Conservation (phyloP, 1,140 invertebrate species). For the Drosophila nasuta region DNA sequence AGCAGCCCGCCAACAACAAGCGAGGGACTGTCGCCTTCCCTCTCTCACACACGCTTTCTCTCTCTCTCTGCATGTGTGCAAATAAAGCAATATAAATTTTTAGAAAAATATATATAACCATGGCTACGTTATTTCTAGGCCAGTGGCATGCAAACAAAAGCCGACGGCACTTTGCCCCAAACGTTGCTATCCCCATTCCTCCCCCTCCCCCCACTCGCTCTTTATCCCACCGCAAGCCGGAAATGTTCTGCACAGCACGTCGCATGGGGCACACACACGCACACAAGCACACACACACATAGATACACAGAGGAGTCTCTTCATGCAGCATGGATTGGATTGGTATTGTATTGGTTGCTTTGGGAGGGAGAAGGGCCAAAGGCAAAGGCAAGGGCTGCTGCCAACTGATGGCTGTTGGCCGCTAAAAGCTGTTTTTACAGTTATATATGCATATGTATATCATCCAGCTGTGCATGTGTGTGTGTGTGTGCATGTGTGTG, state of each 20-base stretch:
- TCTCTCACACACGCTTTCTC: not conserved
- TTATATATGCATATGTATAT: conserved; percentile 30
- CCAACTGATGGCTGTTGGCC: conserved; percentile 64
- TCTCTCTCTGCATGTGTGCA: conserved; percentile 14
- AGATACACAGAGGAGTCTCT: conserved; percentile 22
- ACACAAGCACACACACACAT: conserved; percentile 21
- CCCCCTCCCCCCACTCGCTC: not conserved
- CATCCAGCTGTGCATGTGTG: conserved; percentile 6
- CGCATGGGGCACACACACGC: conserved; percentile 49
- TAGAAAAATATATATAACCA: conserved; percentile 70
- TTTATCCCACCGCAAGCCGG: conserved; percentile 50
- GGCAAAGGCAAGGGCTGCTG: conserved; percentile 1
- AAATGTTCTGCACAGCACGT: conserved; percentile 78
- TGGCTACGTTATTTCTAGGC: conserved; percentile 75
- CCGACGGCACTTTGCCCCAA: conserved; percentile 74
- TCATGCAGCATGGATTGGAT: conserved; percentile 6
- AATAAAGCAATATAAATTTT: conserved; percentile 78
- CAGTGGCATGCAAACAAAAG: conserved; percentile 77
- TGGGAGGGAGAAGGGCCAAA: not conserved
- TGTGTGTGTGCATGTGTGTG: conserved; percentile 4
- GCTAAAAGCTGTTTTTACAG: conserved; percentile 82
- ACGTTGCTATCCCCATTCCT: conserved; percentile 4
- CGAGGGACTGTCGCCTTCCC: not conserved
- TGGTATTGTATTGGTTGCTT: conserved; percentile 9
- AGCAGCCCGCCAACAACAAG: conserved; percentile 31